These are phyloP conservation scores for Pseudomyrmex concolor DNA, from an alignment of 1,140 invertebrate genomes.

Conservation along the genomic window DNA sequence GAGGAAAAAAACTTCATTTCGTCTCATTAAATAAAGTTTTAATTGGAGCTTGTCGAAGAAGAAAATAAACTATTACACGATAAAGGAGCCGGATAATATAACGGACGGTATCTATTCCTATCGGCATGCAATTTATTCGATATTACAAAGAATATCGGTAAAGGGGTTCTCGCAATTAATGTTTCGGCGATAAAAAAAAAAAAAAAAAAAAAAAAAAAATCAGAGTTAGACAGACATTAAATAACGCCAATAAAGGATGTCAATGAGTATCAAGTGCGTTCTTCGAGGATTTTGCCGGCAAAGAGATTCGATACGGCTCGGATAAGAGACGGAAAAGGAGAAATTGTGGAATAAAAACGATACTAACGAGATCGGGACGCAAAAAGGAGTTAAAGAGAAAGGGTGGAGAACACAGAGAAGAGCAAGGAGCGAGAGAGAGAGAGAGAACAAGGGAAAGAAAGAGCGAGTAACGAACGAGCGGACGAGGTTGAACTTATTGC, in stretches of 20 bases:
- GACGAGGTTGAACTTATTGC: conserved; percentile 77
- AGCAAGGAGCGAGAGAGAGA: conserved; percentile 23
- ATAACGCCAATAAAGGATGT: conserved; percentile 40
- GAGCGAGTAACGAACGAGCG: conserved; percentile 74
- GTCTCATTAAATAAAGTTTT: conserved; percentile 45
- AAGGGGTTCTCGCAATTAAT: conserved; percentile 21
- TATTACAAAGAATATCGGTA: conserved; percentile 41
- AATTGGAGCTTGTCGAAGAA: conserved; percentile 43
- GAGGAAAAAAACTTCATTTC: conserved; percentile 16
- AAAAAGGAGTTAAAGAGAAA: conserved; percentile 45
- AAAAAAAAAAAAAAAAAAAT: neutral
- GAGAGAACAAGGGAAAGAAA: neutral
- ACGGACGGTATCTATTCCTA: conserved; percentile 7
- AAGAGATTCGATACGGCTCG: conserved; percentile 40
- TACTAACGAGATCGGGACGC: conserved; percentile 54
- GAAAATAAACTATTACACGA: conserved; percentile 31
- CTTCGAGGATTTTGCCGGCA: conserved; percentile 7
- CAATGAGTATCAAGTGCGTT: conserved; percentile 31
- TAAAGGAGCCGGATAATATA: conserved; percentile 38
- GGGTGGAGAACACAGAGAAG: conserved; percentile 15
- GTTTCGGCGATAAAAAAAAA: conserved; percentile 25
- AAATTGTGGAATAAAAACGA: conserved; percentile 48
- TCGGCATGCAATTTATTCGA: conserved; percentile 43
- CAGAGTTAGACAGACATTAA: neutral
- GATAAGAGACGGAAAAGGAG: conserved; percentile 14